Percentiles rank a stretch among this genome's conserved stretches.
Conservation (phyloP, 2,888 invertebrate genomes). For the Orchestes rusci region DNA sequence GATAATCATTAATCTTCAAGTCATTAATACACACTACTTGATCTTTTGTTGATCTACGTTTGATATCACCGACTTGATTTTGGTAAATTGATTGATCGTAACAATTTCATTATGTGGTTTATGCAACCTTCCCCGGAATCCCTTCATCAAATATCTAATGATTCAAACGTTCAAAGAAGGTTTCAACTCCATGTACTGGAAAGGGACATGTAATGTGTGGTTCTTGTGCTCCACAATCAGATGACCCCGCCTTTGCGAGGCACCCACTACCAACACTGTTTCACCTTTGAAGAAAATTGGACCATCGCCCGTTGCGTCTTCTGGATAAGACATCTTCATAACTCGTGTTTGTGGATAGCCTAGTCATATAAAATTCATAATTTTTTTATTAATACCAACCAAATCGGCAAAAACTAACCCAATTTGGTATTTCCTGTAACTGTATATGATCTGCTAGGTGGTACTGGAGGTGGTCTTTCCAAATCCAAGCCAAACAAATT, state of each 20-base stretch:
- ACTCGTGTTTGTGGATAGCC: conserved; percentile 88
- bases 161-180: conserved; percentile 44
- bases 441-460: conserved; percentile 84
- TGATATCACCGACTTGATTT: too few species aligned
- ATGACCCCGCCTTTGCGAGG: conserved; percentile 79
- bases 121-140: too few species aligned
- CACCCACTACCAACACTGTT: conserved; percentile 79
- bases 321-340: conserved; percentile 82
- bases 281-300: conserved; percentile 72
- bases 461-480: conserved; percentile 87
- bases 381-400: neutral
- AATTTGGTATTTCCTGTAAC: conserved; percentile 63
- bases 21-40: too few species aligned
- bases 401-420: too few species aligned
- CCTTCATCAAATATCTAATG: conserved; percentile 12
- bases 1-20: too few species aligned
- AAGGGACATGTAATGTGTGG: conserved; percentile 68
- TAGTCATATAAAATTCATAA: conserved; percentile 55
- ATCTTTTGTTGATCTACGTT: too few species aligned
- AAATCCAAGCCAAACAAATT: conserved; percentile 83
- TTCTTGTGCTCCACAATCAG: conserved; percentile 75
- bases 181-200: conserved; percentile 73
- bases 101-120: too few species aligned
- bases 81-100: too few species aligned
- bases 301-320: conserved; percentile 49